Evolutionary conservation across 2,797 vertebrate genomes (phyloP).

Genomic region (Acanthurus leucopareius): DNA sequence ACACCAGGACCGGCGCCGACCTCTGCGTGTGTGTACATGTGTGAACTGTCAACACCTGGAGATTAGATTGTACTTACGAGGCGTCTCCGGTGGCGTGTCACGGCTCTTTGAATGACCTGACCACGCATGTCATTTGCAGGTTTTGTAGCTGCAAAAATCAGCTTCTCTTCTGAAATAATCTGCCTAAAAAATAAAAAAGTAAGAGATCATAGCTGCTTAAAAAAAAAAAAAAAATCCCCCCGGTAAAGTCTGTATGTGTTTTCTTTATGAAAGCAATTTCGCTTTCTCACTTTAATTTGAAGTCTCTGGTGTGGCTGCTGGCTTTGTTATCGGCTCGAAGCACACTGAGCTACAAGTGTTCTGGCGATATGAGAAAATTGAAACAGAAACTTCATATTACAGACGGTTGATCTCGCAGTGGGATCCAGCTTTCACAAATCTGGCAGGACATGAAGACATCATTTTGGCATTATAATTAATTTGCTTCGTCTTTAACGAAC

Average conservation of each 20-base stretch:
- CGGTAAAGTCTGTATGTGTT: neutral
- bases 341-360: conserved; percentile 23
- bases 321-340: conserved; percentile 36
- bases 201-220: neutral
- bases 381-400: conserved; percentile 40
- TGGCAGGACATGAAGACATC: conserved; percentile 43
- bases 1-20: neutral
- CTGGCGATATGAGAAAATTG: neutral
- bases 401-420: conserved; percentile 12
- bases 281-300: neutral
- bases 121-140: neutral
- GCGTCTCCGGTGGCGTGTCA: neutral
- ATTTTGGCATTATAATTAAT: conserved; percentile 45
- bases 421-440: conserved; percentile 33
- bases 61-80: conserved; percentile 26
- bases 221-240: neutral
- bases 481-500: conserved; percentile 21
- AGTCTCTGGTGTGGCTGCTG: conserved; percentile 9
- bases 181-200: neutral
- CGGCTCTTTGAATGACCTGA: conserved; percentile 4
- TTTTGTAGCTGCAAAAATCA: conserved; percentile 10
- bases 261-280: neutral
- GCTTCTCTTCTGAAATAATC: neutral
- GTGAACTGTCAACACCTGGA: conserved; percentile 35
- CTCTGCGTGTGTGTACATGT: conserved; percentile 9